Evolutionary conservation across 2,888 invertebrate genomes (phyloP).

Genomic region (Eupithecia inturbata): DNA sequence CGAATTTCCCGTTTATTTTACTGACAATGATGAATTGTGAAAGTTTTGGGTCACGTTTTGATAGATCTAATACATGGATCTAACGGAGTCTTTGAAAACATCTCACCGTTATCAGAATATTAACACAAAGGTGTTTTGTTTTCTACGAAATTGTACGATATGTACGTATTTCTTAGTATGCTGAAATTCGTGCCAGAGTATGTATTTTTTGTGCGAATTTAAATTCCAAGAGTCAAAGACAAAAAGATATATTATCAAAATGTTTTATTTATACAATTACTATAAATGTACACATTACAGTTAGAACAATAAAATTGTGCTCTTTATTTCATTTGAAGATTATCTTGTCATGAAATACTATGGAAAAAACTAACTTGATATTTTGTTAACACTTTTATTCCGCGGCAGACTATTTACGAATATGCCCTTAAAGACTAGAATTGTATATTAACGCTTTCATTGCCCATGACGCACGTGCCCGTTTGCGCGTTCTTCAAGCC

Average conservation of each 20-base stretch:
- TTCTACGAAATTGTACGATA: background rate
- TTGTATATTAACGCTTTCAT: background rate
- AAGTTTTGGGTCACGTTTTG: constrained; percentile 10
- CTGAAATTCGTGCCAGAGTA: background rate
- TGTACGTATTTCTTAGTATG: background rate
- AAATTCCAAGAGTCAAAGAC: background rate
- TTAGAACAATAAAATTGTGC: background rate
- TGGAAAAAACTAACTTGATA: background rate
- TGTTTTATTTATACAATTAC: background rate
- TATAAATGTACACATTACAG: background rate
- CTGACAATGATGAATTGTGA: constrained; percentile 5
- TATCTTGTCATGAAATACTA: background rate
- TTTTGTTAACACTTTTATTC: background rate
- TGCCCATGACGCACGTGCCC: background rate
- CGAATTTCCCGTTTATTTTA: constrained; percentile 1
- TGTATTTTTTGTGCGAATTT: background rate
- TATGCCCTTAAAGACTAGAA: background rate
- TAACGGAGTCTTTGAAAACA: background rate
- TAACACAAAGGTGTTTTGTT: background rate
- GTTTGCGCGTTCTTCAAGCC: background rate
- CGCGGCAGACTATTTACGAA: background rate
- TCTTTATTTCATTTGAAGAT: background rate
- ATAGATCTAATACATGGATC: constrained; percentile 8
- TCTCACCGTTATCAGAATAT: background rate
- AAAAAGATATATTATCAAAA: background rate